Evolutionary conservation across 2,113 vertebrate species (phyloP).

Genomic region (Coracopsis vasa): DNA sequence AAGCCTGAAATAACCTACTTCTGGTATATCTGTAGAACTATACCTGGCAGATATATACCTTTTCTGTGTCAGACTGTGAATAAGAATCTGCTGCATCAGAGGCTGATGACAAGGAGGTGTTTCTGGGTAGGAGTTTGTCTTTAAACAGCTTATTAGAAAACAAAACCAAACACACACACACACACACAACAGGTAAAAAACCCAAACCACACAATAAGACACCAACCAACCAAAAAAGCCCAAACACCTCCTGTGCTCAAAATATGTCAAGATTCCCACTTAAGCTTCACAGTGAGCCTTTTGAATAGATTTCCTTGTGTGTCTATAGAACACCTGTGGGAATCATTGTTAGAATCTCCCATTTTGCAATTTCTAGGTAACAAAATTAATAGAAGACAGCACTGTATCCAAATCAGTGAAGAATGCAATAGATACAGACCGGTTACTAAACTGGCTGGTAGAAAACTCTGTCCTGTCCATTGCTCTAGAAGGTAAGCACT

Average conservation of each 20-base stretch:
- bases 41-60: background rate
- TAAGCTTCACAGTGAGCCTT: background rate
- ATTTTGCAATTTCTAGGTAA: conserved; percentile 82
- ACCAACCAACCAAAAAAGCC: background rate
- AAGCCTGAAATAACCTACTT: conserved; percentile 29
- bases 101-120: background rate
- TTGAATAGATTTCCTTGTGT: background rate
- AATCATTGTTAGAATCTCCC: background rate
- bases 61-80: background rate
- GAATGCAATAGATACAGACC: conserved; percentile 96
- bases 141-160: background rate
- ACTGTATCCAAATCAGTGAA: conserved; percentile 97
- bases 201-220: accelerated
- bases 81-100: background rate
- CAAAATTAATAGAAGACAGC: conserved; percentile 97
- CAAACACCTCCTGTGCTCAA: background rate
- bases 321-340: background rate
- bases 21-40: background rate
- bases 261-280: background rate
- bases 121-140: background rate
- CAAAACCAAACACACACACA: background rate
- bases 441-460: conserved; percentile 94
- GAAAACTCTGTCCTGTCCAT: conserved; percentile 98
- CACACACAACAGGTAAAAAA: background rate
- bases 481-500: conserved; percentile 90